Conservation (phyloP, 1,140 invertebrate genomes). For the Theocolax elegans region DNA sequence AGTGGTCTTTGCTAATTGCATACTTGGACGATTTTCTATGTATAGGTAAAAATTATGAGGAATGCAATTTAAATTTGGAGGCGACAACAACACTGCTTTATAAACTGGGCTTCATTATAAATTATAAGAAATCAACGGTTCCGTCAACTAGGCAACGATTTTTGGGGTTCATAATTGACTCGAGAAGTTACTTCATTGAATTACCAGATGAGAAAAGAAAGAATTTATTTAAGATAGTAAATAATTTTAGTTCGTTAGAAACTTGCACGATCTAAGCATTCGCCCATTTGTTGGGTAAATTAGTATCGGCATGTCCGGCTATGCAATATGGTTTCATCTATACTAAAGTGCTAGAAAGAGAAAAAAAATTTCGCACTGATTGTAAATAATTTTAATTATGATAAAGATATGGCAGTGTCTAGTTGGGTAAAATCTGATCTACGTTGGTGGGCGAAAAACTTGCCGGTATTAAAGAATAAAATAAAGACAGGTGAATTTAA, state of each 20-base stretch:
- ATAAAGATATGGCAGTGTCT: conserved; percentile 26
- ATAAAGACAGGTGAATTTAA: conserved; percentile 7
- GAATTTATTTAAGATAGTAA: conserved; percentile 1
- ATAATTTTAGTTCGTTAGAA: conserved; percentile 6
- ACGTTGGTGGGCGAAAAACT: conserved; percentile 4
- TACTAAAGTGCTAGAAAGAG: conserved; percentile 41
- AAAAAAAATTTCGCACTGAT: conserved; percentile 34
- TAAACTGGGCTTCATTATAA: conserved; percentile 32
- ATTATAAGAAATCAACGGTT: conserved; percentile 18
- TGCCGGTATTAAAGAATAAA: not conserved
- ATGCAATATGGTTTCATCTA: conserved; percentile 45
- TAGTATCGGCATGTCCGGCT: too few species aligned
- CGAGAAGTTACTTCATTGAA: conserved; percentile 6
- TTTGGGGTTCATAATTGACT: conserved; percentile 35
- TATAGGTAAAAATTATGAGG: not conserved
- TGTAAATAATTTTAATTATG: too few species aligned
- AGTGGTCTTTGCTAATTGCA: conserved; percentile 9
- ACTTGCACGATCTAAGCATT: conserved; percentile 45
- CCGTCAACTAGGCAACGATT: conserved; percentile 17
- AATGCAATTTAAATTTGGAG: not conserved
- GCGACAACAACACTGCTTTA: conserved; percentile 16
- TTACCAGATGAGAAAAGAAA: conserved; percentile 28
- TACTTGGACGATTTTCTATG: conserved; percentile 34
- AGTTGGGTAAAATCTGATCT: not conserved
- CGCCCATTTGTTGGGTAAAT: too few species aligned